Base-by-base conservation (phyloP, 2,797 vertebrate genomes). In the Channa striata region DNA sequence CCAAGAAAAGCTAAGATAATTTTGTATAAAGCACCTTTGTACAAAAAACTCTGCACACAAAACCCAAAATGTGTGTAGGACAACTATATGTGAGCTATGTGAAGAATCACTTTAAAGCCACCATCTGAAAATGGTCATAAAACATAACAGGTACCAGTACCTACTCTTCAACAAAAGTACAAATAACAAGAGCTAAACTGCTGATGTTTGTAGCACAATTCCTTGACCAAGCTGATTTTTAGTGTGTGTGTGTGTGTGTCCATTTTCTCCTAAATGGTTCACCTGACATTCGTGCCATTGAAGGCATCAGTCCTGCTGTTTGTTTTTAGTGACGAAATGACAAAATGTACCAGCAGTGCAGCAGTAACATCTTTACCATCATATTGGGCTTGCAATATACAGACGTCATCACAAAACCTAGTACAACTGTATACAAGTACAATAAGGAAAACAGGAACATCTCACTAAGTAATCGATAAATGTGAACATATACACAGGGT, bases 71-170 rank as follows among this genome's bases (percentile, higher is more conserved):
- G 93, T 96, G 95, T 95, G 95, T 96, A 95, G 95, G 95, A 96
- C 94, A 95, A 96, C 94, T 95, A 95, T 95, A 95, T 95, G 94
- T 94, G 91, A 96, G 95, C 95, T 95, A 94, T 94, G 95, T 94
- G 95, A 95, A 96, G 96, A 96, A 94, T 96, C 95, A 96, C 96
- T 96, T 98, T 96, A 97, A 98, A 98, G 96, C 96, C 95, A 96
- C 96, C 95, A 95, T 96, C 94, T 94, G 94, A 94, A 75, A 96
- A 97, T 94, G 93, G 94, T 95, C 94, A 93, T 90, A 91, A 96
- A 96, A 95, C 92, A 94, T 89, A 95, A 94, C 96, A 96, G 95
- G 96, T 97, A 98, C 97, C 97, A 97, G 97, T 97, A 98, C 97
- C 97, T 96, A 96, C 95, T 97, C 93, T 94, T 93, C 89, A 92